Evolutionary conservation across 2,113 vertebrate species (phyloP).

Genomic region (Bambusicola thoracicus): DNA sequence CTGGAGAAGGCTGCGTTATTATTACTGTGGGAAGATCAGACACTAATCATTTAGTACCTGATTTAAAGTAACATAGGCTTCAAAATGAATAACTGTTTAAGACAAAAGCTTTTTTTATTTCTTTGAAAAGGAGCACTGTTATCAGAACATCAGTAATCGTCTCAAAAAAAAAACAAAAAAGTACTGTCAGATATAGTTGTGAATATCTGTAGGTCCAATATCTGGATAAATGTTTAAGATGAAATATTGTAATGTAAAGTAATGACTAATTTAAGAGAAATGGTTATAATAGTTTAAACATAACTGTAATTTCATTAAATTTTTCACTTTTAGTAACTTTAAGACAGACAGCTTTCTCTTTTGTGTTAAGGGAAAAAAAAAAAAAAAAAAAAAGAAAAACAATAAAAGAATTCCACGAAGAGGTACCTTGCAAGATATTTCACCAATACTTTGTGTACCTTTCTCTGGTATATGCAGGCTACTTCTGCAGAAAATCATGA

Average conservation of each 20-base stretch:
- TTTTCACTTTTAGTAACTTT: not conserved
- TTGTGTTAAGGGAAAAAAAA: not conserved
- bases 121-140: not conserved
- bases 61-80: slow-evolving; percentile 20
- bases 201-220: not conserved
- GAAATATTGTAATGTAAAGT: not conserved
- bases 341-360: not conserved
- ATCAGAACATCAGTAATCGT: not conserved
- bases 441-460: not conserved
- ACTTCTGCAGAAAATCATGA: not conserved
- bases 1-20: slow-evolving; percentile 1
- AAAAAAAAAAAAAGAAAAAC: not conserved
- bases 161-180: not conserved
- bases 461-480: not conserved
- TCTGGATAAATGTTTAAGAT: not conserved
- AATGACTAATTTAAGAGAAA: not conserved
- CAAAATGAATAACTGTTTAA: not conserved
- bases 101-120: not conserved
- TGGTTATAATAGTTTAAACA: not conserved
- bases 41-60: slow-evolving; percentile 10
- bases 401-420: not conserved
- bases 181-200: not conserved
- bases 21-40: slow-evolving; percentile 1
- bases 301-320: not conserved
- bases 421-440: not conserved